A percentile compares a stretch with the other conserved stretches of the same genome.
Conservation (phyloP, 2,888 invertebrate species). For the Scelioninae gen. 2 region DNA sequence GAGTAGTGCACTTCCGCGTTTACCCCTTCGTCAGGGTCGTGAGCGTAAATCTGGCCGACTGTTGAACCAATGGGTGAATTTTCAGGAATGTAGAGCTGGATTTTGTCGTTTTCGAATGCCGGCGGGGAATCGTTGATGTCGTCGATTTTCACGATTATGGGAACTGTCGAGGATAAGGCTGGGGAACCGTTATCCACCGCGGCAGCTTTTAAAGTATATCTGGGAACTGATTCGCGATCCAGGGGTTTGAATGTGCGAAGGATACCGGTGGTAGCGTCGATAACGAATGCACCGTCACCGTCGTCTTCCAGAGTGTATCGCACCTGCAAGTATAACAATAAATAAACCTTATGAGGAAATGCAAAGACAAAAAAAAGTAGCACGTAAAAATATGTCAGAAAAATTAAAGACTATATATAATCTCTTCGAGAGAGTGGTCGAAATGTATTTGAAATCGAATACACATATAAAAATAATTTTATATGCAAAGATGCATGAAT, state of each 20-base stretch:
- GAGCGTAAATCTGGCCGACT: constrained; percentile 92
- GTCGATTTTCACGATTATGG: constrained; percentile 88
- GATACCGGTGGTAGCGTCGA: constrained; percentile 94
- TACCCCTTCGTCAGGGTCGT: constrained; percentile 93
- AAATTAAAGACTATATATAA: too few relatives aligned
- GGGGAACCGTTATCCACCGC: constrained; percentile 95
- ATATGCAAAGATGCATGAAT: too few relatives aligned
- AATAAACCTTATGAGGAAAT: too few relatives aligned
- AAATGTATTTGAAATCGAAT: too few relatives aligned
- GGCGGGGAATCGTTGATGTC: constrained; percentile 95
- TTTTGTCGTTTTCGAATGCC: constrained; percentile 90
- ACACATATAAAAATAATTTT: too few relatives aligned
- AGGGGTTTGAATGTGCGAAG: constrained; percentile 91
- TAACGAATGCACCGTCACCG: constrained; percentile 93
- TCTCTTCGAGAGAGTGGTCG: too few relatives aligned
- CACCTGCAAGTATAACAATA: constrained; percentile 64
- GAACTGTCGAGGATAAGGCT: constrained; percentile 80
- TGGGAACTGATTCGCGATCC: constrained; percentile 92
- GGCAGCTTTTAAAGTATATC: constrained; percentile 89
- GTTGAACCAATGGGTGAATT: constrained; percentile 97
- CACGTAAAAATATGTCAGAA: too few relatives aligned
- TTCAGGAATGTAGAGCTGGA: constrained; percentile 92
- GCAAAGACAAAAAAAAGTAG: too few relatives aligned
- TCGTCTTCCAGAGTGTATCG: constrained; percentile 86
- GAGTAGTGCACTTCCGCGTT: constrained; percentile 96